Percentiles rank a stretch among this genome's conserved stretches.
These are phyloP conservation scores for Xanthorhoe spadicearia DNA, from an alignment of 2,888 invertebrate species.

Conservation along the genomic window DNA sequence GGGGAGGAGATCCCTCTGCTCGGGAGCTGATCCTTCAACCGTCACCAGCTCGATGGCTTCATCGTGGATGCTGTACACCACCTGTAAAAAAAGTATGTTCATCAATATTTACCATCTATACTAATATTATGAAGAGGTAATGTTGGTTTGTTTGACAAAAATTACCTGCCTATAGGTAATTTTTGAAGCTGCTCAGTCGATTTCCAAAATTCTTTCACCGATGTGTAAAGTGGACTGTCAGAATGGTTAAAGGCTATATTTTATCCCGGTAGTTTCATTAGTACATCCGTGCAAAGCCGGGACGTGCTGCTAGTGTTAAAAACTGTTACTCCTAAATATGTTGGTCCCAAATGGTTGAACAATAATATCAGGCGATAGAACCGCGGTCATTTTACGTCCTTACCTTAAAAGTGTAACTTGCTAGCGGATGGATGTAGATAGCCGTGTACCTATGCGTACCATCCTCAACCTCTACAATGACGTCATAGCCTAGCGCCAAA, in stretches of 20 bases:
- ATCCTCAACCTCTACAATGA: conserved; percentile 49
- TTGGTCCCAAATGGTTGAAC: no score
- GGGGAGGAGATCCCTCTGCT: conserved; percentile 32
- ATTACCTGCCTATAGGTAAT: no score
- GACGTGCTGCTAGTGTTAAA: no score
- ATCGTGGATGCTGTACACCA: conserved; percentile 54
- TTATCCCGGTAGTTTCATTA: no score
- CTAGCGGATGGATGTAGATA: conserved; percentile 50
- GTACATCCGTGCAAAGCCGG: no score
- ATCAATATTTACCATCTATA: background rate
- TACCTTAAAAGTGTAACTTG: conserved; percentile 59
- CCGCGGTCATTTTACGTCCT: no score
- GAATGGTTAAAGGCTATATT: no score
- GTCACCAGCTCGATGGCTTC: conserved; percentile 43
- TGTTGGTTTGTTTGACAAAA: background rate
- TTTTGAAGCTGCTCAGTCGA: no score
- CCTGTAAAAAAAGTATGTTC: conserved; percentile 47
- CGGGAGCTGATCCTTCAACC: conserved; percentile 36
- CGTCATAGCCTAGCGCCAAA: conserved; percentile 64
- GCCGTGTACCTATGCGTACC: conserved; percentile 53
- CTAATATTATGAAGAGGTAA: conserved; percentile 21
- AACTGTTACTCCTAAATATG: no score
- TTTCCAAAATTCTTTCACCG: no score
- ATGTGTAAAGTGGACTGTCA: no score
- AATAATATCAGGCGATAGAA: no score